Evolutionary conservation across 2,888 invertebrate genomes (phyloP), one percentile per base, ranked within the genome.

Genomic region (Julus scandinavius): DNA sequence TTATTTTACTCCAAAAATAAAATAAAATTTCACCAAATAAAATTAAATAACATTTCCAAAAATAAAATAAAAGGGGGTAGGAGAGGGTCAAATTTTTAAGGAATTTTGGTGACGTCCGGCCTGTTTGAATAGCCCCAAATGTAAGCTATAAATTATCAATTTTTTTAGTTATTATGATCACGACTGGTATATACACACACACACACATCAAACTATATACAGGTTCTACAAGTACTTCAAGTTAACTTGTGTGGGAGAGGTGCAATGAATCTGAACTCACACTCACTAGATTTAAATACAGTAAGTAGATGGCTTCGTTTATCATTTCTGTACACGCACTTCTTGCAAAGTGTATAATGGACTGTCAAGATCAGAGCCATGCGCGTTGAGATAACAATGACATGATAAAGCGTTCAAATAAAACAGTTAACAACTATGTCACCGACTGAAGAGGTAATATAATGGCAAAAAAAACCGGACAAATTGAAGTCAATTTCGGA

Each of bases 321-420:
- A 72, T 72, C n/a, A 6, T 29, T 72, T 72, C 72, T 13, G 54
- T 13, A 54, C 29, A 29, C 2, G 72, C 72, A 72, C 29, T 20
- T 20, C 20, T 20, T 29, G 72, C 29, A 72, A n/a, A 11, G 17
- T 17, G 63, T n/a, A n/a, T 63, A 20, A 72, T 72, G 72, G 72
- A 72, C 72, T 72, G 72, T 72, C 72, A 72, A 72, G 72, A 72
- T 11, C 72, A 72, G 20, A 63, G n/a, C 7, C 63, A n/a, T 2
- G 63, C n/a, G 63, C n/a, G 63, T 63, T n/a, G 63, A 17, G 63
- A 63, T 63, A n/a, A n/a, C 17, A 63, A n/a, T n/a, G 63, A n/a
- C 72, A 72, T 29, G 72, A 72, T 72, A 29, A 72, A 72, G 20
- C 72, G 9, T 72, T 20, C 20, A 6, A 72, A 72, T 58, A 58